Evolutionary conservation across 2,797 vertebrate genomes (phyloP), one percentile per base, ranked within the genome.

Genomic region (Acanthopagrus latus): DNA sequence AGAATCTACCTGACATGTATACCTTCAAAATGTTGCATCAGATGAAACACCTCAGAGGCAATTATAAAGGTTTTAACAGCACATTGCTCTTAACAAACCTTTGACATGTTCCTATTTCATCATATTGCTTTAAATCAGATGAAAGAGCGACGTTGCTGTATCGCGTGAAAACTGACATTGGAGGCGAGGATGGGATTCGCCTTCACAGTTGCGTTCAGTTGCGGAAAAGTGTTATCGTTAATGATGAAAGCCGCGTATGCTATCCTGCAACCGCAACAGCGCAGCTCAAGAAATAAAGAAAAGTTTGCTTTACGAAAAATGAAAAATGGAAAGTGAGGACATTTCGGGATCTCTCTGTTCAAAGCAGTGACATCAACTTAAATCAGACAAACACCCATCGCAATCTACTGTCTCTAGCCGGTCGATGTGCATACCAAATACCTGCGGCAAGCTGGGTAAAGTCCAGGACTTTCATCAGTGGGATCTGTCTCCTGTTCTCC

Each of bases 1-100:
- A 74, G 71, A 29, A 82, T 76, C 71, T 76, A 84, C 68, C 72
- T 74, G 74, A 81, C 68, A 84, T 57, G 76, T 65, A 82, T 64
- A 76, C 74, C 84, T 80, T 77, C 68, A 70, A 82, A 79, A 72
- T 60, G 64, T 89, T 89, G 69, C 89, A 81, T 91, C 91, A 91
- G 81, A 73, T 57, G 33, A 87, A 87, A 86, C 68, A 67, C 68
- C 77, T 89, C 83, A 77, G 55, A 74, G 52, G 27, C 73, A 84
- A 78, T 88, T 85, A 85, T 67, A 63, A 65, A 76, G 44, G 70
- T 60, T 89, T 85, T 71, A 78, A 77, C 43, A 71, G 16, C 20
- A 25, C 74, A 59, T 71, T 76, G 72, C 78, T 77, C 76, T 71
- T 48, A 81, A 77, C 69, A 82, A 79, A 88, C 62, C 72, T 69